Evolutionary conservation across 2,888 invertebrate genomes (phyloP), one percentile per base, ranked within the genome.

Genomic region (Furcula furcula): DNA sequence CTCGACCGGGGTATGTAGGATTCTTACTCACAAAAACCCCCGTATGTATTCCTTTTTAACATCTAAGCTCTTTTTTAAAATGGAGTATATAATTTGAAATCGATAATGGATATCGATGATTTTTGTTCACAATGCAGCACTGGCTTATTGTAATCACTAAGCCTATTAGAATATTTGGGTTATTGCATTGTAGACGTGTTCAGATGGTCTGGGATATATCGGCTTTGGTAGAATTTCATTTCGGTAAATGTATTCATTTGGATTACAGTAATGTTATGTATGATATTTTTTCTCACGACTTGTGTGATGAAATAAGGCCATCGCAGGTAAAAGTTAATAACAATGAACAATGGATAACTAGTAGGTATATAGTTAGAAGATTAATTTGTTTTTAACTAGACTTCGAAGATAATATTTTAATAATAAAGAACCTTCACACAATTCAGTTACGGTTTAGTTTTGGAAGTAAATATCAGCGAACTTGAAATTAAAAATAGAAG

Each of bases 151-250:
- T 65, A 48, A 62, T 68, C 34, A 29, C 33, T 63, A 64, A 64
- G 64, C 65, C 58, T 63, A 68, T 67, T 68, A 61, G 55, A 55
- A 59, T 61, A 65, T 65, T 57, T 54, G 47, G 55, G 60, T 56
- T 63, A 42, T 42, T 47, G 42, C 41, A 54, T 49, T 55, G 55
- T 59, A 29, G 31, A 40, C 39, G 31, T 43, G 40, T 34, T 50
- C 29, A 47, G 40, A 41, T 46, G 28, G 14, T 14, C 9, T 39
- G 41, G 38, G 18, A 26, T 36, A 19, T 34, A 41, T 27, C 22
- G 38, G 37, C 37, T 48, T 47, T 41, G 46, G 49, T 45, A 34
- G 33, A 36, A 44, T 55, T 44, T 29, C 40, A 46, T 54, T 38
- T 41, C 33, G 46, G 43, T 47, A 44, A 46, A 29, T 30, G 41